Evolutionary conservation across 2,888 invertebrate species (phyloP).

Genomic region (Dynastes grantii): DNA sequence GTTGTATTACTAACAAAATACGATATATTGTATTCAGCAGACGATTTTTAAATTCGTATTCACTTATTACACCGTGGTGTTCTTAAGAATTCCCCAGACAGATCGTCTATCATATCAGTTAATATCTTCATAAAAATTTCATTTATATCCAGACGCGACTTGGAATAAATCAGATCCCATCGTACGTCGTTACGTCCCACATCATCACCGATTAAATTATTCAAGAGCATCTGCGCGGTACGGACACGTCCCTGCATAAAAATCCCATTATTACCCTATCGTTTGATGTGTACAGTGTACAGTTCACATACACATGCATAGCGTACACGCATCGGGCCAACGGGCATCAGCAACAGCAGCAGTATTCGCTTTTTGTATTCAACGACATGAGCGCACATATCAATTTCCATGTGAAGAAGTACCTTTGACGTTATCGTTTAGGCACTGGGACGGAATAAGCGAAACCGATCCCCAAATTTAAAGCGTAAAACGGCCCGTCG

Average conservation of each 20-base stretch:
- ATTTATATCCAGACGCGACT: slow-evolving; percentile 20
- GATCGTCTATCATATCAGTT: slow-evolving; percentile 25
- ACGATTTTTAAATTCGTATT: not conserved
- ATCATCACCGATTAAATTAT: slow-evolving; percentile 38
- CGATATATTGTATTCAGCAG: not conserved
- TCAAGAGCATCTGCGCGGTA: slow-evolving; percentile 27
- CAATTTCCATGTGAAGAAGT: slow-evolving; percentile 46
- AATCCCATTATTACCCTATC: slow-evolving; percentile 46
- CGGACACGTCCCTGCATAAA: slow-evolving; percentile 39
- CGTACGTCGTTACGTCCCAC: slow-evolving; percentile 23
- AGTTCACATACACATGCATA: not conserved
- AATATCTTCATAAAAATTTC: slow-evolving; percentile 38
- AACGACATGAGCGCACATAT: slow-evolving; percentile 34
- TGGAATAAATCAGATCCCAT: slow-evolving; percentile 31
- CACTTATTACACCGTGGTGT: not conserved
- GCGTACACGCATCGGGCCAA: slow-evolving; percentile 22
- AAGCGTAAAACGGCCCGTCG: no score
- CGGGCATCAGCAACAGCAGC: slow-evolving; percentile 1
- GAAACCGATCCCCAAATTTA: slow-evolving; percentile 22
- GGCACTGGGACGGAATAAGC: slow-evolving; percentile 23
- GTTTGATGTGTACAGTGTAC: slow-evolving; percentile 8
- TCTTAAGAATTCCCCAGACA: not conserved
- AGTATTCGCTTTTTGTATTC: slow-evolving; percentile 28
- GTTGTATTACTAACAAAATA: not conserved
- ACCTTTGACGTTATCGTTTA: slow-evolving; percentile 34